Evolutionary conservation across 2,888 invertebrate genomes (phyloP).

Genomic region (Gymnoscelis rufifasciata): DNA sequence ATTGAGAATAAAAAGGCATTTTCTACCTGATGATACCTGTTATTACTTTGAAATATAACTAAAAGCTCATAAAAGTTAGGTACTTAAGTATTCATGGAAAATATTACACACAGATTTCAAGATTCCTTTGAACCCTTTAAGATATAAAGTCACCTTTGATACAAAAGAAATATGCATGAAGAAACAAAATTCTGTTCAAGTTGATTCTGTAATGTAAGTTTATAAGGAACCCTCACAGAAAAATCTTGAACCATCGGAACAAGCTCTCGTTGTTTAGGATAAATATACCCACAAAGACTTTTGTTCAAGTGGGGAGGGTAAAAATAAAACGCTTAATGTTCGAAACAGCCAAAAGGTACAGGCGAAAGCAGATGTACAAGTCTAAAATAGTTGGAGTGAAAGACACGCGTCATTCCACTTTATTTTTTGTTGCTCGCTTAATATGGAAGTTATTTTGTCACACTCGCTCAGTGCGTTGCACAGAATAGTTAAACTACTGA

Average conservation of each 20-base stretch:
- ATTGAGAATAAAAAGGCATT: no score
- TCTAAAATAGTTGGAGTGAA: background rate
- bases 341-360: conserved; percentile 22
- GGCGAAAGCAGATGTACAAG: conserved; percentile 4
- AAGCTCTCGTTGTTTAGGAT: conserved; percentile 27
- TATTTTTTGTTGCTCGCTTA: background rate
- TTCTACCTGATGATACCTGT: no score
- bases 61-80: no score
- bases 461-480: background rate
- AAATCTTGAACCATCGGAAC: conserved; percentile 19
- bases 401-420: background rate
- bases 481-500: no score
- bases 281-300: conserved; percentile 30
- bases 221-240: conserved; percentile 9
- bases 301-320: conserved; percentile 25
- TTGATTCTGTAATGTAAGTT: background rate
- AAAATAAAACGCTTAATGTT: conserved; percentile 29
- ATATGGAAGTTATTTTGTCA: background rate
- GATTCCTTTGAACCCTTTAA: no score
- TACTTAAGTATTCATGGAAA: no score
- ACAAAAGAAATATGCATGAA: background rate
- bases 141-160: conserved; percentile 2
- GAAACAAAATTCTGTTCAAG: background rate
- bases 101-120: no score
- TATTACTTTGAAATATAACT: no score